phyloP scores from a whole-genome alignment of 2,888 invertebrate species.

The Sinodicranocentrus sp. region DNA sequence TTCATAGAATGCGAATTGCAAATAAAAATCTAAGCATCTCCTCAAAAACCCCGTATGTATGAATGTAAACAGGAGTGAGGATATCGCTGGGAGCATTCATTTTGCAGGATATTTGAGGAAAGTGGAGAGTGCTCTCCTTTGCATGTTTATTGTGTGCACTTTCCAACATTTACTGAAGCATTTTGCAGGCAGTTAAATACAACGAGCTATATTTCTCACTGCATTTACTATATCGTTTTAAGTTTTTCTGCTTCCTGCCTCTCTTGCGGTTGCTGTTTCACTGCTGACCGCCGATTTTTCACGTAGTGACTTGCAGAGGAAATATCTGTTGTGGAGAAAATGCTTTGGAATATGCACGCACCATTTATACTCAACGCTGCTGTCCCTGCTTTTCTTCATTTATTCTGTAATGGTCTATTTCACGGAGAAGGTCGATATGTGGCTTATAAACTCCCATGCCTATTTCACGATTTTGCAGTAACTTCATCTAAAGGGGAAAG shows the following conservation, averaged over 20 bases:
- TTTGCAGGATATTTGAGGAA: neutral
- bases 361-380: no score
- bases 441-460: neutral
- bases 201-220: no score
- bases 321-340: no score
- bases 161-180: no score
- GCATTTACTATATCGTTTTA: no score
- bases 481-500: neutral
- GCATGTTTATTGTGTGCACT: neutral
- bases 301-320: no score
- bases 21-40: neutral
- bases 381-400: slow-evolving; percentile 32
- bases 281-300: no score
- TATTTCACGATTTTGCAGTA: neutral
- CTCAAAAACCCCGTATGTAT: neutral
- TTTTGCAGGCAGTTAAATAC: no score
- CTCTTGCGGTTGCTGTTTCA: no score
- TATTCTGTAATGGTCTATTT: slow-evolving; percentile 22
- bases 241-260: no score
- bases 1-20: slow-evolving; percentile 1
- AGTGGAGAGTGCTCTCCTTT: neutral
- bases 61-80: neutral
- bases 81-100: no score
- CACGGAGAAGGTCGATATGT: slow-evolving; percentile 32
- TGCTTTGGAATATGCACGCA: no score